Conservation (phyloP, 2,113 vertebrate species). For the Heptranchias perlo region DNA sequence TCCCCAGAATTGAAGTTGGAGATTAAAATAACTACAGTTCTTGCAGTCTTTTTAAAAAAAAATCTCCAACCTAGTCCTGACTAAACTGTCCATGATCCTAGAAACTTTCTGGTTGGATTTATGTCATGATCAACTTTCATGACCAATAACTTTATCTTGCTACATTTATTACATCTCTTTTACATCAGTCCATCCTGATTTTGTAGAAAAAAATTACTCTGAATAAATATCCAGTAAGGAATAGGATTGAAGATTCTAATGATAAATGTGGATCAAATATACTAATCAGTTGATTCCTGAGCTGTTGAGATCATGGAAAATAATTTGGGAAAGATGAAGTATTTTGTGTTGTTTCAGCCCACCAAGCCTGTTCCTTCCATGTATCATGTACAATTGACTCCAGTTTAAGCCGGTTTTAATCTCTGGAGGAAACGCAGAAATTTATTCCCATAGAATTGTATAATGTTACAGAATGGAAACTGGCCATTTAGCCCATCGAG, state of each 20-base stretch:
- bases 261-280: neutral
- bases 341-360: neutral
- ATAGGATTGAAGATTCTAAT: neutral
- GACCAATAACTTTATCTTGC: neutral
- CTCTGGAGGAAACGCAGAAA: neutral
- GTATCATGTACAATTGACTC: neutral
- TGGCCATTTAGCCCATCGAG: neutral
- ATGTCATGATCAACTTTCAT: neutral
- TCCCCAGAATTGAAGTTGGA: neutral
- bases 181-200: neutral
- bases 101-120: neutral
- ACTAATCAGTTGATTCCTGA: neutral
- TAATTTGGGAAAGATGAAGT: neutral
- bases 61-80: neutral
- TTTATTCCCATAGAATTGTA: neutral
- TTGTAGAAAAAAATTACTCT: neutral
- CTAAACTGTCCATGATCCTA: neutral
- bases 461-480: neutral
- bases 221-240: neutral
- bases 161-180: neutral
- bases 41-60: neutral
- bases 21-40: conserved; percentile 2
- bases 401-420: neutral
- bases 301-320: neutral
- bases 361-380: neutral